Evolutionary conservation across 2,113 vertebrate genomes (phyloP), one percentile per base, ranked within the genome.

Genomic region (Geothlypis trichas): DNA sequence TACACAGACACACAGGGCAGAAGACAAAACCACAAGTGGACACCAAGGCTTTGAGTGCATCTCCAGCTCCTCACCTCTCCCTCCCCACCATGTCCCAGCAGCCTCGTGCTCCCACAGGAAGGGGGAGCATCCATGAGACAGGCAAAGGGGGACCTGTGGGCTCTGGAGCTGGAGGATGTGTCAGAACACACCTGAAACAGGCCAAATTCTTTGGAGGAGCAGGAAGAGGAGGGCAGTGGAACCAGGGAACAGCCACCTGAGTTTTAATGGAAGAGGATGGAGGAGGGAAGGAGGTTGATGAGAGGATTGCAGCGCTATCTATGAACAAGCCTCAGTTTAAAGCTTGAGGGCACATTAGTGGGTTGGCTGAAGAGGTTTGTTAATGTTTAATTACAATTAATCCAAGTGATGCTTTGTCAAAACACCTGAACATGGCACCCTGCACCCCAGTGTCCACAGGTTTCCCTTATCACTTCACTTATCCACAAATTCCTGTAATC

Each of bases 401-500:
- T 74, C 39, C 65, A 54, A 92, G 69, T 8, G 22, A 92, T 44
- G 67, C 61, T 77, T 74, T 96, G 88, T 93, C 95, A 96, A 90
- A 95, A 96, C 23, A 95, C 75, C 87, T 68, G 78, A 93, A 86
- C 76, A 67, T 55, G 87, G 77, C 22, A 71, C 35, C 28, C 67
- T 24, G n/a, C 74, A 75, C 69, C 57, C 71, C 79, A 18, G 49
- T 15, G 55, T 66, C 80, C 72, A n/a, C 67, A 19, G 49, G 39
- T 89, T 93, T 58, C 83, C 11, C 11, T 78, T 39, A 93, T 61
- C 82, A 47, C 46, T 95, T 73, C 1, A 2, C 28, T 91, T 72
- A 80, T 42, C 84, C 5, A 15, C 61, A 95, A 82, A 96, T 79
- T 75, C 91, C 91, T 86, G 65, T 81, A 88, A 95, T 96, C 91